Base-by-base conservation (phyloP, 2,888 invertebrate species). In the Parthenolecanium corni region DNA sequence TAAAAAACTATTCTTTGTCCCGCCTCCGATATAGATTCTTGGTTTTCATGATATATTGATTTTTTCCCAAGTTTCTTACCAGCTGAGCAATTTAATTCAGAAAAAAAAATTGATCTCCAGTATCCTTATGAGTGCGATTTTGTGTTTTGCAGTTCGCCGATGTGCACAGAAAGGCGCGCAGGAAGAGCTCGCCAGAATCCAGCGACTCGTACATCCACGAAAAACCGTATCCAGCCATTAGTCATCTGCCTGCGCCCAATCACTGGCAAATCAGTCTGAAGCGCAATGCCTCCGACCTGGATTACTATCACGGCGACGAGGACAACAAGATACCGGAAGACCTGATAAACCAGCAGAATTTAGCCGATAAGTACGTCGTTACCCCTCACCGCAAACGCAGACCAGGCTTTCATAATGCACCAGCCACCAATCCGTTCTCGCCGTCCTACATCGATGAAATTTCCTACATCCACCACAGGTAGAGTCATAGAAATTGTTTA, bases 351-450 rank as follows among this genome's bases (percentile, higher is more conserved):
- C 77, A 85, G 54, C 84, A 83, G 71, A 84, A 86, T 64, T 86
- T 87, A 0, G 80, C 80, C 54, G 87, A 87, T 73, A 86, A 86
- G 70, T 89, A 89, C 71, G 88, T 89, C 46, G 89, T 90, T 21
- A 89, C 89, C 36, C 89, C 89, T 12, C 89, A 89, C 76, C 78
- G 89, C 69, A 90, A 89, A 76, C 78, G 89, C 72, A 78, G 89
- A 72, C 89, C 89, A 1, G 89, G 89, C 56, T 90, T 90, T 70
- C 88, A 89, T 73, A 89, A 89, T 71, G 85, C 89, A 38, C 89
- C 89, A 20, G 85, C 87, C 66, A 89, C 89, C 72, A 89, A 89
- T 75, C 86, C 89, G 42, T 88, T 86, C 72, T 82, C 83, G 68
- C 85, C 84, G 62, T 84, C 84, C 68, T 83, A 85, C 71, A 77